These are phyloP conservation scores for Xestia ashworthii DNA, from an alignment of 2,888 invertebrate species.

Conservation along the genomic window DNA sequence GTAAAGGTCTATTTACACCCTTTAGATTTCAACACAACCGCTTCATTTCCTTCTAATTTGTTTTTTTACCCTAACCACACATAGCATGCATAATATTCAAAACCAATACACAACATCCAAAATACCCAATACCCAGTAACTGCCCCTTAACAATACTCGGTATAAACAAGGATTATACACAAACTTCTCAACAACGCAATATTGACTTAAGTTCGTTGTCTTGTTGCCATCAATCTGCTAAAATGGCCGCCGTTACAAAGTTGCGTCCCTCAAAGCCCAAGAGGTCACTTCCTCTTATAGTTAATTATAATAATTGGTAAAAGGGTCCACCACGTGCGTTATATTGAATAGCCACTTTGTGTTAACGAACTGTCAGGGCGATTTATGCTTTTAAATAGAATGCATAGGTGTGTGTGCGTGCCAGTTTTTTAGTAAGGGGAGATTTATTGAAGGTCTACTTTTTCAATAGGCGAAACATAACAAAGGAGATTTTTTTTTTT, in stretches of 20 bases:
- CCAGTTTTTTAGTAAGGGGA: slow-evolving; percentile 12
- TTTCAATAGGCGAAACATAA: background rate
- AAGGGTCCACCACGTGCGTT: slow-evolving; percentile 78
- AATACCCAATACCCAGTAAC: slow-evolving; percentile 3
- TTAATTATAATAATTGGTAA: slow-evolving; percentile 89
- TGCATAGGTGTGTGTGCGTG: slow-evolving; percentile 13
- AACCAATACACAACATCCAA: background rate
- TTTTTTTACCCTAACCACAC: background rate
- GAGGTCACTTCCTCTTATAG: slow-evolving; percentile 89
- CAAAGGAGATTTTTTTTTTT: too few species aligned
- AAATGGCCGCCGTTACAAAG: slow-evolving; percentile 86
- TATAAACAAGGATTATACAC: slow-evolving; percentile 65
- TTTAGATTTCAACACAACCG: too few species aligned
- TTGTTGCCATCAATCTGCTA: slow-evolving; percentile 88
- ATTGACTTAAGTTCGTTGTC: slow-evolving; percentile 86
- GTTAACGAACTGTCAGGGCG: slow-evolving; percentile 59
- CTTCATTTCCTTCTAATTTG: background rate
- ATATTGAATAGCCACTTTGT: slow-evolving; percentile 78
- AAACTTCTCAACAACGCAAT: slow-evolving; percentile 80
- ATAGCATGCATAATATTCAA: background rate
- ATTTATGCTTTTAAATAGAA: slow-evolving; percentile 57
- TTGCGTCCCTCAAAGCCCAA: slow-evolving; percentile 82
- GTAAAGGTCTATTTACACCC: too few species aligned
- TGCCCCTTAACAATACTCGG: background rate
- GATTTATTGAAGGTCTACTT: background rate